Conservation (phyloP, 2,888 invertebrate genomes). For the Plagodis dolabraria region DNA sequence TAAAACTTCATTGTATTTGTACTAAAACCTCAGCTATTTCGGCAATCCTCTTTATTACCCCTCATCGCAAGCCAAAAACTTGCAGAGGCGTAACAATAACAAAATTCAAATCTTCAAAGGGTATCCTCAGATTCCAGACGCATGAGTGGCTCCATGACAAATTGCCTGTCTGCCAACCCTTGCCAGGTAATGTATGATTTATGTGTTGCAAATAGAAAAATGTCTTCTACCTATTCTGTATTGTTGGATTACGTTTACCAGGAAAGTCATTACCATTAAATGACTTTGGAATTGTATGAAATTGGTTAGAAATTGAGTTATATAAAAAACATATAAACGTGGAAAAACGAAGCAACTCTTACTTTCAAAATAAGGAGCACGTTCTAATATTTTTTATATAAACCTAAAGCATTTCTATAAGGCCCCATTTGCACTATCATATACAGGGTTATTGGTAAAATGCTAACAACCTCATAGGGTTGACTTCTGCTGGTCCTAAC, state of each 20-base stretch:
- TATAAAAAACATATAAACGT: no score
- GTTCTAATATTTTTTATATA: no score
- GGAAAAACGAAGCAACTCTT: no score
- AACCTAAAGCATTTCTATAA: no score
- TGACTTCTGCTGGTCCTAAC: no score
- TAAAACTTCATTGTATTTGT: not conserved
- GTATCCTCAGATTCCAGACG: slow-evolving; percentile 64
- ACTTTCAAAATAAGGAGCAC: no score
- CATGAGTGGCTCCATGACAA: slow-evolving; percentile 76
- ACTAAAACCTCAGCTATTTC: slow-evolving; percentile 4
- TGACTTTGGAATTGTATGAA: slow-evolving; percentile 21
- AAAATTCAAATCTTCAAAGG: slow-evolving; percentile 64
- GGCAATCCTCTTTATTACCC: slow-evolving; percentile 13
- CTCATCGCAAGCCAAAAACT: slow-evolving; percentile 10
- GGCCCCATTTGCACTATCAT: no score
- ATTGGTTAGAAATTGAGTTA: slow-evolving; percentile 3
- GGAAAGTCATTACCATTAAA: slow-evolving; percentile 26
- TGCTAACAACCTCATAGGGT: no score
- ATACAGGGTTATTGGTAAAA: no score
- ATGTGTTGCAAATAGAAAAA: slow-evolving; percentile 70
- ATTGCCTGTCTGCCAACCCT: slow-evolving; percentile 76
- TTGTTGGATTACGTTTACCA: slow-evolving; percentile 4
- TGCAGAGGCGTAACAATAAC: slow-evolving; percentile 40
- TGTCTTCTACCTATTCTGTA: slow-evolving; percentile 37
- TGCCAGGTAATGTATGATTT: slow-evolving; percentile 82